These are phyloP conservation scores for Drepana falcataria DNA, from an alignment of 2,888 invertebrate species.

Conservation along the genomic window DNA sequence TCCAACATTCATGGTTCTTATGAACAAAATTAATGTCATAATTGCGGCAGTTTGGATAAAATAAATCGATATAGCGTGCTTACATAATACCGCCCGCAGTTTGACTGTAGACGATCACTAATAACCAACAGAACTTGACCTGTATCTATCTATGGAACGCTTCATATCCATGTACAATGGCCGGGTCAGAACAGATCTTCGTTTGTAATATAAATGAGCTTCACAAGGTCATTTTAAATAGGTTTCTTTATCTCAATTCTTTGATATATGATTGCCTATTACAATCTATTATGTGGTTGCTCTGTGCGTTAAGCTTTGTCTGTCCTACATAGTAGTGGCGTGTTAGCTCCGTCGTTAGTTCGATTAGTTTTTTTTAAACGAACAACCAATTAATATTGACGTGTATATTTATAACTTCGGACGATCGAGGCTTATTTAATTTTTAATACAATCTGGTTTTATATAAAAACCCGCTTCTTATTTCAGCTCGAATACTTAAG, in stretches of 20 bases:
- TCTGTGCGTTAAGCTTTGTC: conserved; percentile 14
- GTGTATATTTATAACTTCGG: conserved; percentile 1
- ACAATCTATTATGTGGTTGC: conserved; percentile 41
- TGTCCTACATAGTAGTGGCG: conserved; percentile 15
- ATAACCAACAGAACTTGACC: conserved; percentile 48
- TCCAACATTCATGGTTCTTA: conserved; percentile 65
- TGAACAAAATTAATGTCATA: conserved; percentile 74
- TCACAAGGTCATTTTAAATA: conserved; percentile 50
- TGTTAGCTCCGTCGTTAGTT: conserved; percentile 21
- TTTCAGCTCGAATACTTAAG: conserved; percentile 41
- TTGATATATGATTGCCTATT: conserved; percentile 46
- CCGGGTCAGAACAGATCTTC: conserved; percentile 27
- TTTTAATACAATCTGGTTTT: background rate
- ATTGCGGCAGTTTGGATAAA: conserved; percentile 71
- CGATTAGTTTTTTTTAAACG: conserved; percentile 15
- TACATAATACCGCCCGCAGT: conserved; percentile 72
- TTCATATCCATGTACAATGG: conserved; percentile 24
- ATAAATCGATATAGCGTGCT: conserved; percentile 70
- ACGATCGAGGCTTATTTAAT: conserved; percentile 6
- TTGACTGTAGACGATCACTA: conserved; percentile 40
- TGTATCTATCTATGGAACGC: conserved; percentile 36
- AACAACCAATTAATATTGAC: conserved; percentile 9
- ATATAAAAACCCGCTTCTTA: too few relatives aligned
- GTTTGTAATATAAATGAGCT: conserved; percentile 39
- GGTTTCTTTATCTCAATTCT: conserved; percentile 43